phyloP scores from a whole-genome alignment of 2,113 vertebrate species.

The Puntigrus tetrazona region DNA sequence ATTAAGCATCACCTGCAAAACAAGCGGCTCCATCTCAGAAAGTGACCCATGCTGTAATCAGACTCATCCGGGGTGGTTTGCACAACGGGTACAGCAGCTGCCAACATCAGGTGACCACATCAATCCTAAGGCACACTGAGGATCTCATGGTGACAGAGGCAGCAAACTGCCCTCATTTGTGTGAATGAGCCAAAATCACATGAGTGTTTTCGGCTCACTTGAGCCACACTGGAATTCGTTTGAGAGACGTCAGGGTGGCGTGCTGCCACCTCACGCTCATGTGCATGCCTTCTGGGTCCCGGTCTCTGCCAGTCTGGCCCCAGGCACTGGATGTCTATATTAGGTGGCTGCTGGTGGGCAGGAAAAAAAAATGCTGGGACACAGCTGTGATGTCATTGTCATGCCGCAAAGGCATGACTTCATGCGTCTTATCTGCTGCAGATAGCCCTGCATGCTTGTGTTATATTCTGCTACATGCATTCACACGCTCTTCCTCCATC shows the following conservation, averaged over 20 bases:
- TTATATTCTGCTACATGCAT: constrained; percentile 54
- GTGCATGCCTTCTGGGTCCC: background rate
- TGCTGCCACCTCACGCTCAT: background rate
- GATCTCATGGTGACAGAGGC: constrained; percentile 17
- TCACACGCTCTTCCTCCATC: constrained; percentile 11
- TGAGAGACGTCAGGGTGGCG: constrained; percentile 57
- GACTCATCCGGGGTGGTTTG: constrained; percentile 25
- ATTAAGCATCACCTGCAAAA: background rate
- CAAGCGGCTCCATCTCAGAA: constrained; percentile 2
- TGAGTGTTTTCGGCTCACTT: constrained; percentile 35
- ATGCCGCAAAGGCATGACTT: constrained; percentile 69
- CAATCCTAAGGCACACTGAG: constrained; percentile 27
- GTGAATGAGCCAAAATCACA: constrained; percentile 21
- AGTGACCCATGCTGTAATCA: constrained; percentile 31
- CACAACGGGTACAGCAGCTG: constrained; percentile 6
- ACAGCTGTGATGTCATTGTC: constrained; percentile 69
- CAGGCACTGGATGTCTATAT: constrained; percentile 67
- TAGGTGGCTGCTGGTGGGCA: constrained; percentile 54
- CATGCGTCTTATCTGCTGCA: constrained; percentile 64
- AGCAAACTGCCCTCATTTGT: constrained; percentile 23
- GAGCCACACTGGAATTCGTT: constrained; percentile 52
- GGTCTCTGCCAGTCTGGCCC: constrained; percentile 14
- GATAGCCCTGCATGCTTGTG: constrained; percentile 55
- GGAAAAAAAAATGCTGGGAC: constrained; percentile 34
- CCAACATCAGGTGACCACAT: constrained; percentile 45